Evolutionary conservation across 1,140 invertebrate genomes (phyloP), one percentile per base, ranked within the genome.

Genomic region (Dendroctonus ponderosae): DNA sequence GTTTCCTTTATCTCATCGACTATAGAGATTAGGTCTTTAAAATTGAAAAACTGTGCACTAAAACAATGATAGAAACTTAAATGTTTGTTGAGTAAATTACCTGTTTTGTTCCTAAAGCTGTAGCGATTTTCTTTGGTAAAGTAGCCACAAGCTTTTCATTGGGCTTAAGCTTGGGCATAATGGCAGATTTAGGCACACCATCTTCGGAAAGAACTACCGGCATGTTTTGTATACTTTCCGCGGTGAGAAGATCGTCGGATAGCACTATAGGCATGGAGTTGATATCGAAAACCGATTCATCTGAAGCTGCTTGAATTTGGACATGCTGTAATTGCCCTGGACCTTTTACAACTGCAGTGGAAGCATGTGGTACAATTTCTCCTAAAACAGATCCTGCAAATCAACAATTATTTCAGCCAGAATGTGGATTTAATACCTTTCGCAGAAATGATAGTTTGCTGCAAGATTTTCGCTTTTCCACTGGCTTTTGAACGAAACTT

Each of bases 241-340:
- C 71, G 63, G 83, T 80, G 50, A 89, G 75, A 43, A 87, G 80
- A 70, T 89, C 85, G 67, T 90, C 87, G 9, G 85, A 86, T 8
- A 89, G 73, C 2, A 89, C 85, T 64, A 90, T 86, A 2, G 88
- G 88, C 85, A 89, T 89, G 14, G 86, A 88, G 76, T 87, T 86
- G 37, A 89, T 89, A 72, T 89, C 88, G 60, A 89, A 84, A 15
- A 87, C 81, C 70, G 84, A 79, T n/a, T 88, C 86, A 53, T 84
- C 82, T 2, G 66, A 71, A 78, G 80, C 15, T 53, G 65, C 65
- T 76, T 76, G 69, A 62, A 46, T 43, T 51, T 58, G 53, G 6
- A 53, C 51, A 5, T 54, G 12, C n/a, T 41, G 48, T 39, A 42
- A 15, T 11, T 39, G 26, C n/a, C 12, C 43, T 14, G 39, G n/a